Conservation (phyloP, 2,888 invertebrate genomes). For the Leptogaster cylindrica region DNA sequence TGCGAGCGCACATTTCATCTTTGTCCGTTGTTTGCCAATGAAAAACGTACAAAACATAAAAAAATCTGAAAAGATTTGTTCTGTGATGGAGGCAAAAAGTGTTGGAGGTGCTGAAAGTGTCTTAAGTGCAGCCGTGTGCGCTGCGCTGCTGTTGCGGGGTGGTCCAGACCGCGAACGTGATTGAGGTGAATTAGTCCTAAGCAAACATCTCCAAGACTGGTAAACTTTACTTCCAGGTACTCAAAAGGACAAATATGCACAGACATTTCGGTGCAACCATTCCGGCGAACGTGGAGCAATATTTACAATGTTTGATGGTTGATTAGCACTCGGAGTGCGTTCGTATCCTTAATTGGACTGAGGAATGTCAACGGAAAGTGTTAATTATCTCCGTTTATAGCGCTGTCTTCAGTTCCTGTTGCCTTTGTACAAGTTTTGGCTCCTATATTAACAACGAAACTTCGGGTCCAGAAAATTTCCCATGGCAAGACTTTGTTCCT, state of each 20-base stretch:
- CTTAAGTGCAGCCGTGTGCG: constrained; percentile 12
- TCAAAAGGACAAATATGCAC: background rate
- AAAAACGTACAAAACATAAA: constrained; percentile 6
- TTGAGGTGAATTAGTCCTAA: constrained; percentile 31
- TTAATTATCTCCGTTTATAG: constrained; percentile 14
- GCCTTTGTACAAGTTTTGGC: background rate
- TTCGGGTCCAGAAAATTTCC: no score
- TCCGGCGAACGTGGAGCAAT: constrained; percentile 15
- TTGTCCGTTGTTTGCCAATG: constrained; percentile 6
- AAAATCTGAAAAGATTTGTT: background rate
- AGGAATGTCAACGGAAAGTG: constrained; percentile 33
- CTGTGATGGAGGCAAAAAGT: background rate
- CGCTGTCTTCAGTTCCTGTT: no score
- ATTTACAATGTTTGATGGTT: constrained; percentile 23
- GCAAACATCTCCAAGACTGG: constrained; percentile 24
- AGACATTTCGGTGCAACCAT: background rate
- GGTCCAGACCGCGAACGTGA: background rate
- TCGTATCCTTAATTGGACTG: constrained; percentile 25
- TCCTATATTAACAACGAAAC: constrained; percentile 1
- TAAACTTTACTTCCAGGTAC: constrained; percentile 9
- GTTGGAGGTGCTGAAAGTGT: constrained; percentile 9
- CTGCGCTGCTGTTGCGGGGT: background rate
- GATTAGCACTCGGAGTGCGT: constrained; percentile 16
- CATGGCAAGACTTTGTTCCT: background rate
- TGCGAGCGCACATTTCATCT: constrained; percentile 28